A percentile compares a stretch with the other conserved stretches of the same genome.
These are phyloP conservation scores for Cuniculus paca DNA, from an alignment of 2,797 vertebrate species.

Conservation along the genomic window DNA sequence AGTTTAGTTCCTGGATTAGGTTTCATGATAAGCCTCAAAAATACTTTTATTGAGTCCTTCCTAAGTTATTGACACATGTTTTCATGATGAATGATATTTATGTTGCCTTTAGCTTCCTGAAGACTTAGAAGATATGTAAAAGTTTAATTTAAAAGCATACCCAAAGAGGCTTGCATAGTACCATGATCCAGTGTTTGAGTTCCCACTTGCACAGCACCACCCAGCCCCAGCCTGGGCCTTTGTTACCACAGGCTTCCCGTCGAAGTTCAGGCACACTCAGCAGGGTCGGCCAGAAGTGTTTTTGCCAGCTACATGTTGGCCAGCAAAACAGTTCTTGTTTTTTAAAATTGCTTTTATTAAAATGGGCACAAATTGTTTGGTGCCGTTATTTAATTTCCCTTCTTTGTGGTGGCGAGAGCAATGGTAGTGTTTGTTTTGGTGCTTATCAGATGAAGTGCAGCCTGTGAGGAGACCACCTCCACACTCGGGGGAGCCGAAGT, in stretches of 20 bases:
- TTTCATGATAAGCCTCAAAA: slow-evolving; percentile 84
- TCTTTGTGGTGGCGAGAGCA: neutral
- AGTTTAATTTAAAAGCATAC: slow-evolving; percentile 79
- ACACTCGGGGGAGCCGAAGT: neutral
- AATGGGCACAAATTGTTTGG: neutral
- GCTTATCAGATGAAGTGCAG: neutral
- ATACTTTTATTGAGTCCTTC: slow-evolving; percentile 82
- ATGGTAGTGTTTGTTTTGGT: neutral
- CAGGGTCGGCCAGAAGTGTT: neutral
- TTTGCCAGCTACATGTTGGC: neutral
- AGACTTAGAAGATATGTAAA: slow-evolving; percentile 80
- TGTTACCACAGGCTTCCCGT: no score
- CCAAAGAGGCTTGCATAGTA: slow-evolving; percentile 75
- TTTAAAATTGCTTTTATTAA: neutral
- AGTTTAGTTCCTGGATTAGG: slow-evolving; percentile 83
- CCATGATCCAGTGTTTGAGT: slow-evolving; percentile 69
- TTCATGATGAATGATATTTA: slow-evolving; percentile 86
- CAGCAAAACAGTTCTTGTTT: slow-evolving; percentile 52
- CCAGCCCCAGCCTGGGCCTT: neutral
- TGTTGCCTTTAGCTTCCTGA: slow-evolving; percentile 86
- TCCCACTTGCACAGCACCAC: slow-evolving; percentile 75
- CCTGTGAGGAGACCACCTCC: neutral
- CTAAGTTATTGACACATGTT: slow-evolving; percentile 85
- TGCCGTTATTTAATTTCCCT: neutral
- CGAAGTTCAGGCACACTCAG: neutral